Percentiles rank a stretch among this genome's conserved stretches.
phyloP scores from a whole-genome alignment of 2,888 invertebrate species.

The Actias luna region DNA sequence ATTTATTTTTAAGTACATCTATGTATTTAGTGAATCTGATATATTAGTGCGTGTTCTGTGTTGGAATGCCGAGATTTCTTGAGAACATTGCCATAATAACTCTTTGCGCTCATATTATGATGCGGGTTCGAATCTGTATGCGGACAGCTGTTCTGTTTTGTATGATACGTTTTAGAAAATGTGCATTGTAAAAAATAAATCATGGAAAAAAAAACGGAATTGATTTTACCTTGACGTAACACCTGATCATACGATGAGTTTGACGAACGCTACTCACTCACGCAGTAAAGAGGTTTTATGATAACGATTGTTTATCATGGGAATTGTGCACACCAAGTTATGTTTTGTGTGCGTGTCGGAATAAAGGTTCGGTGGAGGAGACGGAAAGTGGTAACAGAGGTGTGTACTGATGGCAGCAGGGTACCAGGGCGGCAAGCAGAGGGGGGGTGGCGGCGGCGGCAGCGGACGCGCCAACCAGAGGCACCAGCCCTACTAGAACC shows the following conservation, averaged over 20 bases:
- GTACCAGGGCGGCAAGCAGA: slow-evolving; percentile 93
- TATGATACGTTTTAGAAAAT: neutral
- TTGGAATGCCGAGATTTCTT: neutral
- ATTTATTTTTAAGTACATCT: neutral
- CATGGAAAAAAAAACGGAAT: neutral
- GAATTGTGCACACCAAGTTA: slow-evolving; percentile 8
- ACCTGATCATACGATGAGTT: slow-evolving; percentile 6
- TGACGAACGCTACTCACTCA: neutral
- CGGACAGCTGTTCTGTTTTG: neutral
- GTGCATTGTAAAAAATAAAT: neutral
- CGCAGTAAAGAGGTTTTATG: neutral
- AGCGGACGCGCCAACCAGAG: slow-evolving; percentile 90
- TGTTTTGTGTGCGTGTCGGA: slow-evolving; percentile 10
- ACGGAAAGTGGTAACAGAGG: slow-evolving; percentile 22
- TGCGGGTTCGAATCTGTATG: neutral
- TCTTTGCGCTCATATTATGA: slow-evolving; percentile 2
- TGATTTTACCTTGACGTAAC: neutral
- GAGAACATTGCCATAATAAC: neutral
- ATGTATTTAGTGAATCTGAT: neutral
- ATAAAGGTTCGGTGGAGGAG: slow-evolving; percentile 11
- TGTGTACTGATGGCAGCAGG: slow-evolving; percentile 70
- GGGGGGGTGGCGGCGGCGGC: slow-evolving; percentile 88
- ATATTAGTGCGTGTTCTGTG: neutral
- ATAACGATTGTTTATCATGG: neutral
- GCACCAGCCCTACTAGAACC: slow-evolving; percentile 91